Base-by-base conservation (phyloP, 2,113 vertebrate genomes). In the Rhynchomys soricoides region DNA sequence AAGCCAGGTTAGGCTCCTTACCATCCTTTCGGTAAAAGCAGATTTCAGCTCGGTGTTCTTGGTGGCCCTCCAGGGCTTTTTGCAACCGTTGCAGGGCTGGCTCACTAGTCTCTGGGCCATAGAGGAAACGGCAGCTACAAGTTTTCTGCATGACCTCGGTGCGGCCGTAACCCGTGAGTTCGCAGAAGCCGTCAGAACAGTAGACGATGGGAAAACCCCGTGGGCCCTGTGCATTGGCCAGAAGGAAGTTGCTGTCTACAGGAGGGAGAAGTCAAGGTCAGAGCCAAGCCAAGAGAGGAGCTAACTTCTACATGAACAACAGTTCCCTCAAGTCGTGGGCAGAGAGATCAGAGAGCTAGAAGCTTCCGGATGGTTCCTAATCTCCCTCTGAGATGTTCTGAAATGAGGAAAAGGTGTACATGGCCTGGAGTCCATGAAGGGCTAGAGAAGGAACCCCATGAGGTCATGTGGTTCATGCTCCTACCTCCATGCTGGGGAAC, bases 71-170 rank as follows among this genome's bases (percentile, higher is more conserved):
- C 98, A 99, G 98, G 0, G 99, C 99, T 97, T 99, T 99, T 95
- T 99, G 98, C 1, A 99, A 98, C 98, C 98, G 97, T 93, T 99
- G 99, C 96, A 99, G 98, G 43, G 98, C 98, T 0, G 98, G 98
- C 91, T 99, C 99, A 0, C 98, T 99, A 95, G 99, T 99, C 97
- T 99, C 99, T 0, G 98, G 98, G 48, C 99, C 99, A 0, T 99
- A 99, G 62, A 99, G 99, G 97, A 99, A 99, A 83, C 98, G 98
- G 97, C 99, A 99, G 87, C 98, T 99, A 88, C 99, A 99, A 3
- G 99, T 99, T 98, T 99, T 99, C 99, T 99, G 99, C 99, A 99
- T 99, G 98, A 99, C 99, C 97, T 99, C 99, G 0, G 99, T 99
- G 86, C 99, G 99, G 71, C 98, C 97, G 11, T 99, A 99, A 95